Evolutionary conservation across 2,888 invertebrate species (phyloP), one percentile per base, ranked within the genome.

Genomic region (Trissolcus japonicus): DNA sequence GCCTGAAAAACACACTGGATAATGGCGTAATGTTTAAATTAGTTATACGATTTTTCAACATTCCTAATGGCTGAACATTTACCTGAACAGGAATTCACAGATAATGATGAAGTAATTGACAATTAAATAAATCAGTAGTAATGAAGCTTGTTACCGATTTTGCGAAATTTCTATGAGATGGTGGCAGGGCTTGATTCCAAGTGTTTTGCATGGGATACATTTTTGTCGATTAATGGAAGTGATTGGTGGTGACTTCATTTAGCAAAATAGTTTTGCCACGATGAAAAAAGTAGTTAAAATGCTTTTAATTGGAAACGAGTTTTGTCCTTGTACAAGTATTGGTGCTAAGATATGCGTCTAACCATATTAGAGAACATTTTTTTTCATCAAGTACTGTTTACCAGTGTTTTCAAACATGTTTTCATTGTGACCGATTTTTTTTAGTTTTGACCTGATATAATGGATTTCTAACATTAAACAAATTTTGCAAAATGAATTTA

Each of bases 1-100:
- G 19, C 56, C 51, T 62, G 41, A 71, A 51, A 62, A 48, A 46
- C 40, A 46, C 40, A 59, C 54, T 54, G 51, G 62, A 63, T 53
- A 53, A 63, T 63, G 63, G 46, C 35, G 71, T 53, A 71, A 71
- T 43, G 40, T 63, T 16, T 63, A 51, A 63, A 71, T 71, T 71
- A 63, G 59, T 62, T 63, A 55, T 48, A 71, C 59, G 59, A 57
- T 71, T 63, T 57, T 71, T 57, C 46, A 16, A 43, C 53, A 13
- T 56, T 62, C 51, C 51, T 35, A 35, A 35, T 35, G 35, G 35
- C 35, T 35, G 11, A 35, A 35, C 35, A 35, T 11, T 35, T 11
- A 11, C 35, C 11, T 11, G 35, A 6, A 35, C 35, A 11, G 35
- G 35, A 35, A 35, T 35, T 35, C 35, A 11, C 11, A 1, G 35